These are phyloP conservation scores for Deroplatys truncata DNA, from an alignment of 2,888 invertebrate genomes.

Conservation along the genomic window DNA sequence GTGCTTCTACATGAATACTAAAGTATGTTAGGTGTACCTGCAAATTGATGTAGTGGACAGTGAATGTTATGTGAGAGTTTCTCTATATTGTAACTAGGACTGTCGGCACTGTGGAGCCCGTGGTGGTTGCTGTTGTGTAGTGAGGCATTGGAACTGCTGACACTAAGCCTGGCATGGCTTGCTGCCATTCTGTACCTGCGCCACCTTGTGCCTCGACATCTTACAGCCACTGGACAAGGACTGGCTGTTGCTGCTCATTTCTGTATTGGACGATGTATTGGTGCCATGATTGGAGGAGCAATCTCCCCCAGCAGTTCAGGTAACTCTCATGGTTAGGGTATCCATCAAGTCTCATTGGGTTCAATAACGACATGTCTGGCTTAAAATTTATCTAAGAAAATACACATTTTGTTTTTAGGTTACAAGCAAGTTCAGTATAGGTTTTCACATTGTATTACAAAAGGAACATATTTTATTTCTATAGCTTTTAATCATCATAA, in stretches of 20 bases:
- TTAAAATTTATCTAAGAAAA: no score
- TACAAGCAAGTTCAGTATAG: no score
- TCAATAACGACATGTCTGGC: no score
- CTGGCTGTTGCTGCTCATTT: conserved; percentile 75
- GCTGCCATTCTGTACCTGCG: conserved; percentile 75
- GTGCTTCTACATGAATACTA: no score
- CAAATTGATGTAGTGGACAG: no score
- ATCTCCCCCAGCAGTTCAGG: conserved; percentile 30
- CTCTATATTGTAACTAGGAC: neutral
- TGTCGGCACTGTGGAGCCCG: conserved; percentile 40
- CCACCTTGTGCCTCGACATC: conserved; percentile 73
- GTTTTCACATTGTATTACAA: no score
- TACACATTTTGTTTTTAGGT: no score
- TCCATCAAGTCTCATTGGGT: no score
- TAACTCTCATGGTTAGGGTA: neutral
- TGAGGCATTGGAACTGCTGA: conserved; percentile 71
- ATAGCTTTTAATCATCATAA: no score
- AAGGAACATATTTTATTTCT: no score
- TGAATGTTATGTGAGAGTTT: no score
- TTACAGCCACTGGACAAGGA: conserved; percentile 74
- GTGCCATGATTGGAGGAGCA: conserved; percentile 59
- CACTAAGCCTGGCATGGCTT: conserved; percentile 73
- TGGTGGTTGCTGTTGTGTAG: conserved; percentile 64
- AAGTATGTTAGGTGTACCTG: no score
- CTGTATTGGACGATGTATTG: conserved; percentile 69